These are phyloP conservation scores for Drosophila kuntzei DNA, from an alignment of 2,888 invertebrate species.

Conservation along the genomic window DNA sequence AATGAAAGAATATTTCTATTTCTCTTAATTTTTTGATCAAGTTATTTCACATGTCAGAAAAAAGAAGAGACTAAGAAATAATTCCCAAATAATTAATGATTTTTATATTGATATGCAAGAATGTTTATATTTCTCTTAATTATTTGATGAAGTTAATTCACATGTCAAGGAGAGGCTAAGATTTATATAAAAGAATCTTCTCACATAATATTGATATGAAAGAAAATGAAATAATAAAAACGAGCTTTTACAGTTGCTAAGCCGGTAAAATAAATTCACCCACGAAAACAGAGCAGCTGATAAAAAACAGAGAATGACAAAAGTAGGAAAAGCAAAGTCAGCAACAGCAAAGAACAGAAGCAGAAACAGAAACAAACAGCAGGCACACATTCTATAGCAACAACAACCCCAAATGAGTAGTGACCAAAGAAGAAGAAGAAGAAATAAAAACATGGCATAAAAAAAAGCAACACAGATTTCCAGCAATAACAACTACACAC, in stretches of 20 bases:
- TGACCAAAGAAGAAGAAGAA: constrained; percentile 46
- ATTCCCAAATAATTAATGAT: constrained; percentile 9
- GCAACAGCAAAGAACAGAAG: constrained; percentile 12
- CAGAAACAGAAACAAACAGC: constrained; percentile 3
- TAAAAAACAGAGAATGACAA: constrained; percentile 43
- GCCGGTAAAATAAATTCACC: constrained; percentile 23
- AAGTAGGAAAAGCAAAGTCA: constrained; percentile 53
- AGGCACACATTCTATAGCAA: constrained; percentile 44
- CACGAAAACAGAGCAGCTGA: constrained; percentile 46
- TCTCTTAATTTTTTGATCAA: constrained; percentile 77
- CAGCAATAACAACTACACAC: constrained; percentile 51
- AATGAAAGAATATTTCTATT: too few species aligned
- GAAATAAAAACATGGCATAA: constrained; percentile 46
- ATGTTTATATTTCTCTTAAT: constrained; percentile 78
- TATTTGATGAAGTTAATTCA: constrained; percentile 74
- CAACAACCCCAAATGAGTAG: constrained; percentile 64
- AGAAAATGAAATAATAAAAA: constrained; percentile 5
- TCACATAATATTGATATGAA: not conserved
- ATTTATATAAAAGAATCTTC: too few species aligned
- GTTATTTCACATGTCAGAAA: constrained; percentile 54
- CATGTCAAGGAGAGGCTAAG: too few species aligned
- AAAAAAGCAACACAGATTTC: constrained; percentile 70
- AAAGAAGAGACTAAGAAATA: constrained; percentile 18
- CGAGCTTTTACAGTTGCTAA: constrained; percentile 28
- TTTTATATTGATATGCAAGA: too few species aligned